Evolutionary conservation across 1,140 invertebrate species (phyloP).

Genomic region (Atta colombica): DNA sequence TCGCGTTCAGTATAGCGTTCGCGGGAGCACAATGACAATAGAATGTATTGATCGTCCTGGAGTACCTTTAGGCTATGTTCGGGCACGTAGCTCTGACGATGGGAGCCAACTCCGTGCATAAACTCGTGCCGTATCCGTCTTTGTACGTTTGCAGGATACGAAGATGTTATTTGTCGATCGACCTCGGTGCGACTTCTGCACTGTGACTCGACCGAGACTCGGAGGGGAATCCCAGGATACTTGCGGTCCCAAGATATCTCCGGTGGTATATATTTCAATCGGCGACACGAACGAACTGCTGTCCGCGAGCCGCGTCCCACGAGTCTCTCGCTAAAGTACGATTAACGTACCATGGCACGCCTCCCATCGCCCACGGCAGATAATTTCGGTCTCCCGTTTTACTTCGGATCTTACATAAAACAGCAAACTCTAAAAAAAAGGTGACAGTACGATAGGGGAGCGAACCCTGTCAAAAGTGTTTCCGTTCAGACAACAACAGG

Average conservation of each 20-base stretch:
- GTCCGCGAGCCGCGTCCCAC: conserved; percentile 30
- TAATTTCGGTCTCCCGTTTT: background rate
- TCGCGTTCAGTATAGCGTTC: background rate
- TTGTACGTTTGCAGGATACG: conserved; percentile 12
- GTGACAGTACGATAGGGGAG: background rate
- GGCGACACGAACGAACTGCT: conserved; percentile 1
- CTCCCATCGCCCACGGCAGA: background rate
- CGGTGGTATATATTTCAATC: conserved; percentile 46
- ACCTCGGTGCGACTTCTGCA: background rate
- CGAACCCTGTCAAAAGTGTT: background rate
- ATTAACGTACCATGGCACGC: conserved; percentile 57
- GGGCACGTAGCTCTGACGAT: conserved; percentile 9
- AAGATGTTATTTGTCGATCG: conserved; percentile 45
- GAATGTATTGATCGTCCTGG: conserved; percentile 41
- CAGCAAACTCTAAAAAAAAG: background rate
- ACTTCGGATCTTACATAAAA: background rate
- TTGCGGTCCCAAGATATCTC: background rate
- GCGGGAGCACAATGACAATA: conserved; percentile 35
- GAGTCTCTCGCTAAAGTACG: conserved; percentile 43
- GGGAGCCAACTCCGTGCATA: background rate
- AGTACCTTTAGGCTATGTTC: conserved; percentile 24
- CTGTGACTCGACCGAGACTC: background rate
- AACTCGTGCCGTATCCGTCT: conserved; percentile 14
- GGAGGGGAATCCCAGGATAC: background rate
- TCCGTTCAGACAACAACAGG: background rate